These are phyloP conservation scores for Dynastes tityus DNA, from an alignment of 2,888 invertebrate species.

Conservation along the genomic window DNA sequence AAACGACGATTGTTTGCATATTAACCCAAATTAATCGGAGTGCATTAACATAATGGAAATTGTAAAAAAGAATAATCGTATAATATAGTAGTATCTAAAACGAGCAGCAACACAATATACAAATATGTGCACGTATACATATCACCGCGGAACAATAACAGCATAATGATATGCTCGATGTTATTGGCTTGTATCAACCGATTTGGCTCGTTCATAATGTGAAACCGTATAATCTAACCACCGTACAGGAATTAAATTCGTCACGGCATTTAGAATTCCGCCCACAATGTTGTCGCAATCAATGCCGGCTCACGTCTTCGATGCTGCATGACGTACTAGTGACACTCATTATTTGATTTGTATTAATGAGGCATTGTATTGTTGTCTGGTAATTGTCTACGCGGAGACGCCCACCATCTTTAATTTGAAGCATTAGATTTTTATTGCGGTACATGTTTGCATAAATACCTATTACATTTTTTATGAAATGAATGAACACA, in stretches of 20 bases:
- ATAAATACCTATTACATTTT: not conserved
- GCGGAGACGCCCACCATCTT: slow-evolving; percentile 9
- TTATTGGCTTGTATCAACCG: slow-evolving; percentile 20
- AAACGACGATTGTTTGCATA: not conserved
- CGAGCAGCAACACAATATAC: not conserved
- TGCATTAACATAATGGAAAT: slow-evolving; percentile 1
- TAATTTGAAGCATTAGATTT: not conserved
- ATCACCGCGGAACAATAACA: not conserved
- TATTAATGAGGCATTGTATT: slow-evolving; percentile 49
- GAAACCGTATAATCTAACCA: slow-evolving; percentile 25
- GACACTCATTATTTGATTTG: slow-evolving; percentile 48
- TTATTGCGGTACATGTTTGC: slow-evolving; percentile 5
- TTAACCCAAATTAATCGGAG: not conserved
- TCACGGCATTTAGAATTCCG: slow-evolving; percentile 21
- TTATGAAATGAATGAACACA: not conserved
- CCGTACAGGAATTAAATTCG: slow-evolving; percentile 30
- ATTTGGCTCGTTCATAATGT: slow-evolving; percentile 3
- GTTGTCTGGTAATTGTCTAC: slow-evolving; percentile 43
- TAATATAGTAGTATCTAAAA: not conserved
- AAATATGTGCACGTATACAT: not conserved
- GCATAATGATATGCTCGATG: not conserved
- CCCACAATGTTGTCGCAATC: slow-evolving; percentile 25
- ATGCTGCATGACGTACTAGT: slow-evolving; percentile 18
- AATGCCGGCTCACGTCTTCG: slow-evolving; percentile 20
- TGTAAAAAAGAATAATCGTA: not conserved